Evolutionary conservation across 2,888 invertebrate species (phyloP).

Genomic region (Philereme vetulata): DNA sequence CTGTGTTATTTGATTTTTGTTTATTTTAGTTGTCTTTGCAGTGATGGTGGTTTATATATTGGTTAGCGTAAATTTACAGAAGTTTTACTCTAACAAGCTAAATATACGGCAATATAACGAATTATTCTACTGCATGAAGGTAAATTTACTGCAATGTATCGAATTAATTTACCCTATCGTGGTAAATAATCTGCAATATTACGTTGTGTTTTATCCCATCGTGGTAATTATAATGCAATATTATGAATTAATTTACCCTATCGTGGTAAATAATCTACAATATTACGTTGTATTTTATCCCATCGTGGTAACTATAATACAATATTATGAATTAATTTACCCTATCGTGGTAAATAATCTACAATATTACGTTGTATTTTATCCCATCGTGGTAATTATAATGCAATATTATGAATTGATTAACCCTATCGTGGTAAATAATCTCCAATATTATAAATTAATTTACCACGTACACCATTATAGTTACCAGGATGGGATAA

Average conservation of each 20-base stretch:
- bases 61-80: background rate
- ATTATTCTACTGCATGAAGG: background rate
- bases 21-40: constrained; percentile 44
- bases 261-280: background rate
- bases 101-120: background rate
- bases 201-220: background rate
- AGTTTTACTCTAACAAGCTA: background rate
- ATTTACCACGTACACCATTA: background rate
- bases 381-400: background rate
- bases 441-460: background rate
- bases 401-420: background rate
- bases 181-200: constrained; percentile 1
- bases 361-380: too few relatives aligned
- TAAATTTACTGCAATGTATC: background rate
- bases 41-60: constrained; percentile 36
- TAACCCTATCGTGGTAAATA: constrained; percentile 4
- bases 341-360: too few relatives aligned
- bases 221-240: background rate
- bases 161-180: background rate
- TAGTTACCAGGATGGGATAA: too few relatives aligned
- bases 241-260: background rate
- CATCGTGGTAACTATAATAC: too few relatives aligned
- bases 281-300: too few relatives aligned
- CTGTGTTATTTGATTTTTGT: constrained; percentile 48
- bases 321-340: too few relatives aligned